Base-by-base conservation (phyloP, 2,113 vertebrate species). In the Synodontis membranacea region DNA sequence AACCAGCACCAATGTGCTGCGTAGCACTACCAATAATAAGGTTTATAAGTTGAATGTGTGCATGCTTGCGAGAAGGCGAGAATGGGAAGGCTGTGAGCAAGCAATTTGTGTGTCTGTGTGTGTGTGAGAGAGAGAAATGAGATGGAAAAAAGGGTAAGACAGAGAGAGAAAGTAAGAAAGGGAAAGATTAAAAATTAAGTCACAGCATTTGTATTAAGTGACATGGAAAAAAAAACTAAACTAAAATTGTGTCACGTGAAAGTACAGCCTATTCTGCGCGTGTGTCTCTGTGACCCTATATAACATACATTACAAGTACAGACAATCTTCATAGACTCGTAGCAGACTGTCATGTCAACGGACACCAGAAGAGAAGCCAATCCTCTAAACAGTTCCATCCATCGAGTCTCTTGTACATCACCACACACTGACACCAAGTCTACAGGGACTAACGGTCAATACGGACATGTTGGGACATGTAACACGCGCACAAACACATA, bases 331-430 rank as follows among this genome's bases (percentile, higher is more conserved):
- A 80, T 44, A 34, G 66, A 64, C 48, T 80, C n/a, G 37, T n/a
- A 76, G 34, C 84, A 84, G 54, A 84, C 66, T 48, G 50, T 44
- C 80, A 78, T 78, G 48, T 23, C 82, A 86, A 88, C 80, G 52
- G 54, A 84, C n/a, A 87, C 87, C 76, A 31, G 37, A 84, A 87
- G 87, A 83, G 34, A 79, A 82, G 88, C 81, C 86, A 83, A 89
- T 91, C 50, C 54, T 31, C 79, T 50, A 54, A 84, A 87, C 48
- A 88, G 84, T 68, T 78, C 86, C 68, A 91, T 91, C 86, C 80
- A 88, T 88, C 83, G 68, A 86, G 58, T 5, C 44, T 9, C 54
- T 25, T 64, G 75, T 82, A 82, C 83, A 88, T 80, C 82, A 62
- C 64, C 34, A 80, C 50, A 46, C 74, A 34, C 25, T 21, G 25